Conservation (phyloP, 2,797 vertebrate genomes). For the Microctenopoma steveboyesi region DNA sequence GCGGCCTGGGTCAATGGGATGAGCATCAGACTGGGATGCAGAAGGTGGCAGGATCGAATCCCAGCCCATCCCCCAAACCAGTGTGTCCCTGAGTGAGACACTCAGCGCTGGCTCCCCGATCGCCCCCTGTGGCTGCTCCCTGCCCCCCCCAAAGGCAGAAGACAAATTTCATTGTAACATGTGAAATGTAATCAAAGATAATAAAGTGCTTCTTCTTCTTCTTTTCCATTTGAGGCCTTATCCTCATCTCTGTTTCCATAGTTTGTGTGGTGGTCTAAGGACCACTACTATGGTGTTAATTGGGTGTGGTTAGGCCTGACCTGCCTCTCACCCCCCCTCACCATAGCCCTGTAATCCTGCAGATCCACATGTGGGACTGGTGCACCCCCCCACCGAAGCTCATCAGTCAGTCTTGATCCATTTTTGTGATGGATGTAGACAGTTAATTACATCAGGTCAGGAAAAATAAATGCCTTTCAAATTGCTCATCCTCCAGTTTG, state of each 20-base stretch:
- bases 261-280: constrained; percentile 38
- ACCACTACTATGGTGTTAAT: constrained; percentile 60
- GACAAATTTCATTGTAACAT: too few species aligned
- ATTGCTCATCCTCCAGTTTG: constrained; percentile 45
- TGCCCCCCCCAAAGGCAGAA: too few species aligned
- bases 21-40: too few species aligned
- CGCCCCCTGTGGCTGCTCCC: too few species aligned
- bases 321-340: constrained; percentile 68
- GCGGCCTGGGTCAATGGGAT: too few species aligned
- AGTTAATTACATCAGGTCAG: constrained; percentile 76
- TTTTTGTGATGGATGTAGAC: constrained; percentile 74
- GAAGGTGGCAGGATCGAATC: too few species aligned
- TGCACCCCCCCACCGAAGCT: constrained; percentile 54
- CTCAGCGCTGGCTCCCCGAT: too few species aligned
- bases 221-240: constrained; percentile 61
- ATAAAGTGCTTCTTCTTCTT: neutral
- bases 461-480: constrained; percentile 74
- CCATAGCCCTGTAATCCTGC: constrained; percentile 67
- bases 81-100: too few species aligned
- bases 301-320: constrained; percentile 73
- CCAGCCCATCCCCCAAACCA: too few species aligned
- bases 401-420: constrained; percentile 77
- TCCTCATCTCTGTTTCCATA: constrained; percentile 50
- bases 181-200: too few species aligned
- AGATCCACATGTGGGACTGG: constrained; percentile 63